Evolutionary conservation across 1,140 invertebrate genomes (phyloP).

Genomic region (Drosophila bocqueti): DNA sequence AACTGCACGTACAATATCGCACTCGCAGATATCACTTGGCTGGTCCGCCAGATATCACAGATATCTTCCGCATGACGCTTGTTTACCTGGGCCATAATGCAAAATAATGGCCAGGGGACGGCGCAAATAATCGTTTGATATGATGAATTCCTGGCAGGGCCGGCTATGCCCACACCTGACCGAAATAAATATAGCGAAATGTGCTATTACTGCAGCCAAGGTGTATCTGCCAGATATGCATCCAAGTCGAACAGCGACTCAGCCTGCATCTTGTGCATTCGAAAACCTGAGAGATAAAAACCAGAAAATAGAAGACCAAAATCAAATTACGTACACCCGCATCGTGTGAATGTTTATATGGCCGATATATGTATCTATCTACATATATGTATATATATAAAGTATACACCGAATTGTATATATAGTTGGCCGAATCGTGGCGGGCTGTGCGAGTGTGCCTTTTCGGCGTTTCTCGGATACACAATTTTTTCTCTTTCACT

Average conservation of each 20-base stretch:
- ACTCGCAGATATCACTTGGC: conserved; percentile 41
- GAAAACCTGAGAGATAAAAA: conserved; percentile 32
- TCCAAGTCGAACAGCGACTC: conserved; percentile 8
- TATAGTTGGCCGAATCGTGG: conserved; percentile 36
- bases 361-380: conserved; percentile 43
- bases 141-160: conserved; percentile 16
- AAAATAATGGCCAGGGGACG: conserved; percentile 24
- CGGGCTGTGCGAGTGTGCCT: conserved; percentile 15
- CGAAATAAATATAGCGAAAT: conserved; percentile 35
- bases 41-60: conserved; percentile 23
- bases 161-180: conserved; percentile 27
- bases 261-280: conserved; percentile 53
- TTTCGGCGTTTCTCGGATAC: conserved; percentile 73
- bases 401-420: conserved; percentile 28
- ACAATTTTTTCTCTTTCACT: conserved; percentile 58
- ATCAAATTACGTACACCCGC: conserved; percentile 79
- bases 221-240: conserved; percentile 68
- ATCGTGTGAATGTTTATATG: conserved; percentile 68
- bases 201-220: conserved; percentile 32
- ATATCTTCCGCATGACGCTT: conserved; percentile 77
- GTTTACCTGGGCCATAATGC: conserved; percentile 24
- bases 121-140: conserved; percentile 36
- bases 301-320: conserved; percentile 43
- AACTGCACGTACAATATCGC: conserved; percentile 75
- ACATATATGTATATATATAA: conserved; percentile 37